These are phyloP conservation scores for Melanophora roralis DNA, from an alignment of 2,888 invertebrate genomes.

Conservation along the genomic window DNA sequence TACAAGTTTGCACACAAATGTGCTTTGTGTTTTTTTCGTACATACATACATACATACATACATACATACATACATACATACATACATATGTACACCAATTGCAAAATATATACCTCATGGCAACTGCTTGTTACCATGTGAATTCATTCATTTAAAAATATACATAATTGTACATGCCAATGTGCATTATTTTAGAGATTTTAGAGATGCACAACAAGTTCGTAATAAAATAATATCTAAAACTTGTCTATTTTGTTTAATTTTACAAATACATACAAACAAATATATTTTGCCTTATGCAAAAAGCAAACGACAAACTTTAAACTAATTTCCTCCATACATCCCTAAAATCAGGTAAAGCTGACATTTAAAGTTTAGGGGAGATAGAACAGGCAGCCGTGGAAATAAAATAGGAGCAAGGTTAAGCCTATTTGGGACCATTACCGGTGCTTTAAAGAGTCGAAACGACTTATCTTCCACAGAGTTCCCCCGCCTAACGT, in stretches of 20 bases:
- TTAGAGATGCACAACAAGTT: not conserved
- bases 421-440: no score
- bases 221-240: conserved; percentile 48
- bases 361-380: no score
- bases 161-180: conserved; percentile 2
- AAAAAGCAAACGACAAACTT: conserved; percentile 35
- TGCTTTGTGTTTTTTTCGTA: no score
- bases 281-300: conserved; percentile 17
- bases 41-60: not conserved
- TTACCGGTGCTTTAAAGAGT: no score
- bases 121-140: conserved; percentile 22
- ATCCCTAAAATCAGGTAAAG: no score
- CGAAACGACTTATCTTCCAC: no score
- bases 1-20: not conserved
- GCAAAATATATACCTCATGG: conserved; percentile 15
- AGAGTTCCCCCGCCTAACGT: no score
- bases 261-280: conserved; percentile 20
- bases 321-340: not conserved
- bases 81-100: conserved; percentile 1
- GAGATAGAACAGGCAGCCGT: no score
- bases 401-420: no score
- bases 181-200: conserved; percentile 16
- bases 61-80: not conserved
- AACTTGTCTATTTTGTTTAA: conserved; percentile 18
- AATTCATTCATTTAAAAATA: conserved; percentile 22